phyloP scores from a whole-genome alignment of 2,797 vertebrate genomes.

The Orestias chungarensis region DNA sequence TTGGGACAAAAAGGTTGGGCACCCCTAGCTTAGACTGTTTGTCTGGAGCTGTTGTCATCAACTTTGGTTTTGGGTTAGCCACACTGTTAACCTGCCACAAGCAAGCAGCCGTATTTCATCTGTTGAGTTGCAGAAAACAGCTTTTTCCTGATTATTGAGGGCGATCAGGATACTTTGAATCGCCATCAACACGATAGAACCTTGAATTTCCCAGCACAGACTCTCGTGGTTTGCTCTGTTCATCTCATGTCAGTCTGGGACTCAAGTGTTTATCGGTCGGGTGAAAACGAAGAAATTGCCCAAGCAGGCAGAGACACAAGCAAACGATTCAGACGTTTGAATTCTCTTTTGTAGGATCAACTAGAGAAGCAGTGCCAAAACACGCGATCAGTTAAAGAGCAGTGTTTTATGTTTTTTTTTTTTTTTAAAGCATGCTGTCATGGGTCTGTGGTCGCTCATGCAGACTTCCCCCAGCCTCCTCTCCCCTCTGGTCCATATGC shows the following conservation, averaged over 20 bases:
- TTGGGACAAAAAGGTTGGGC: no score
- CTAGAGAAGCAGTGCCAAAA: conserved; percentile 18
- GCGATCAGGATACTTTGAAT: not conserved
- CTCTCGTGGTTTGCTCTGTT: not conserved
- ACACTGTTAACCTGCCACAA: not conserved
- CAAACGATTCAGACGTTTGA: not conserved
- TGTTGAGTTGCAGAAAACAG: not conserved
- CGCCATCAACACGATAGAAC: not conserved
- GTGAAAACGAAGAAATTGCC: no score
- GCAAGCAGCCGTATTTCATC: not conserved
- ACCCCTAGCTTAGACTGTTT: no score
- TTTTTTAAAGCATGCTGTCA: conserved; percentile 25
- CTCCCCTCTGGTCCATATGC: conserved; percentile 26
- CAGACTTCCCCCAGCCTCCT: conserved; percentile 35
- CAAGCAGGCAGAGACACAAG: not conserved
- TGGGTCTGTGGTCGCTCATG: conserved; percentile 39
- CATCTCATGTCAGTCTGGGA: not conserved
- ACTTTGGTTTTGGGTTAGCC: no score
- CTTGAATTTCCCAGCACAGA: not conserved
- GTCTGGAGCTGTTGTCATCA: no score
- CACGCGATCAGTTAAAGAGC: no score
- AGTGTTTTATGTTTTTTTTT: no score
- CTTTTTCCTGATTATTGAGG: not conserved
- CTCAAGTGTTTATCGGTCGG: no score
- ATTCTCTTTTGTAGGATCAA: conserved; percentile 13